phyloP scores from a whole-genome alignment of 1,140 invertebrate genomes.

The Heliconius melpomene region DNA sequence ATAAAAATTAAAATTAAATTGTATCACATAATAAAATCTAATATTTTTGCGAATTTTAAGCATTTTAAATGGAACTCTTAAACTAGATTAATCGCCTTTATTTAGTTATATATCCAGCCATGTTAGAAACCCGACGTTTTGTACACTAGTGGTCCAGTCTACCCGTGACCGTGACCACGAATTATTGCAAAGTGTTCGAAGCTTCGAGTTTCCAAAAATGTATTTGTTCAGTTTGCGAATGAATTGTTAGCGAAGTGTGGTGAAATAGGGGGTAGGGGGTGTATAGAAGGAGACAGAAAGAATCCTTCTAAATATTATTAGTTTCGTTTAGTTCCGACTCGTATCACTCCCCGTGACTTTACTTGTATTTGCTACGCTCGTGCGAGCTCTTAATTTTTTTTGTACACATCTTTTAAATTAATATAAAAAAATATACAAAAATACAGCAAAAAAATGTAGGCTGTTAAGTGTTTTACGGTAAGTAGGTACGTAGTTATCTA shows the following conservation, averaged over 20 bases:
- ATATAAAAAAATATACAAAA: conserved; percentile 44
- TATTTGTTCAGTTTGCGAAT: no score
- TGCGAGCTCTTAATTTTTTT: conserved; percentile 24
- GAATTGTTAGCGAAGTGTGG: background rate
- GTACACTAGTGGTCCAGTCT: no score
- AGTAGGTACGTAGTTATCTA: conserved; percentile 46
- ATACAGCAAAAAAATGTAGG: conserved; percentile 50
- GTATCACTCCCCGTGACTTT: conserved; percentile 22
- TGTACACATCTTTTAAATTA: conserved; percentile 37
- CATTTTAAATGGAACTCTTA: no score
- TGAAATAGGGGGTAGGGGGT: background rate
- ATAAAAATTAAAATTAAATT: no score
- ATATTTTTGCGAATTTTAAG: no score
- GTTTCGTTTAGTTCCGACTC: conserved; percentile 14
- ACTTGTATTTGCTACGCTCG: conserved; percentile 16
- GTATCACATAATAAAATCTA: no score
- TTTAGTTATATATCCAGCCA: no score
- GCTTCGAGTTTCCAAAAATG: no score
- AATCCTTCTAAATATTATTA: background rate
- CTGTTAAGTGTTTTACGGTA: conserved; percentile 47
- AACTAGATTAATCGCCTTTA: no score
- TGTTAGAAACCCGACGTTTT: no score
- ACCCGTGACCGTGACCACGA: no score
- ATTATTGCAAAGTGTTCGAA: no score
- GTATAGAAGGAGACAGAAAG: background rate